phyloP scores from a whole-genome alignment of 2,113 vertebrate genomes.

The Calypte anna region DNA sequence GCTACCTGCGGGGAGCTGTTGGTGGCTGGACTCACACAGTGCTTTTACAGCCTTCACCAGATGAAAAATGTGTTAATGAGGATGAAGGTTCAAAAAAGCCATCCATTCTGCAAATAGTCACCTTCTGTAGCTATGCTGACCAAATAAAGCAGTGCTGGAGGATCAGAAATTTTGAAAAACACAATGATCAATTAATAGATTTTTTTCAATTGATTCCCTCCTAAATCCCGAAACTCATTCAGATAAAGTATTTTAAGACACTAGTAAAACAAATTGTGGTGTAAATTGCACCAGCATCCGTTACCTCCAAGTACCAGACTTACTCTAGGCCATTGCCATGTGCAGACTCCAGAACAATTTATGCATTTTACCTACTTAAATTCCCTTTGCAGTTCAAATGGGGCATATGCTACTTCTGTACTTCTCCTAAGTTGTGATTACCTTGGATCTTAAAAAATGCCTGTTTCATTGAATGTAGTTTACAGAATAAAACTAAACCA shows the following conservation, averaged over 20 bases:
- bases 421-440: background rate
- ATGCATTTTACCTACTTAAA: background rate
- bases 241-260: background rate
- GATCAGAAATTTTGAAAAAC: background rate
- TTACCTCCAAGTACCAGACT: background rate
- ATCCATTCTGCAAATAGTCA: background rate
- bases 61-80: background rate
- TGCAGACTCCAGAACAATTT: background rate
- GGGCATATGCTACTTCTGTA: background rate
- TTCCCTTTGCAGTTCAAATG: background rate
- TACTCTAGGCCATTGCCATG: fast-evolving
- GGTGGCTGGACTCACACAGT: background rate
- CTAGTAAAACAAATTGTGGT: background rate
- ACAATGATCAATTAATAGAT: background rate
- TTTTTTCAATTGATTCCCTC: background rate
- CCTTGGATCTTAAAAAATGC: background rate
- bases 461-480: background rate
- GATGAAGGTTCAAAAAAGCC: background rate
- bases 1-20: fast-evolving
- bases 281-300: background rate
- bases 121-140: background rate
- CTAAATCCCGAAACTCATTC: background rate
- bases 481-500: background rate
- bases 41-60: background rate
- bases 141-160: background rate